Evolutionary conservation across 2,797 vertebrate genomes (phyloP), one percentile per base, ranked within the genome.

Genomic region (Myripristis jacobus): DNA sequence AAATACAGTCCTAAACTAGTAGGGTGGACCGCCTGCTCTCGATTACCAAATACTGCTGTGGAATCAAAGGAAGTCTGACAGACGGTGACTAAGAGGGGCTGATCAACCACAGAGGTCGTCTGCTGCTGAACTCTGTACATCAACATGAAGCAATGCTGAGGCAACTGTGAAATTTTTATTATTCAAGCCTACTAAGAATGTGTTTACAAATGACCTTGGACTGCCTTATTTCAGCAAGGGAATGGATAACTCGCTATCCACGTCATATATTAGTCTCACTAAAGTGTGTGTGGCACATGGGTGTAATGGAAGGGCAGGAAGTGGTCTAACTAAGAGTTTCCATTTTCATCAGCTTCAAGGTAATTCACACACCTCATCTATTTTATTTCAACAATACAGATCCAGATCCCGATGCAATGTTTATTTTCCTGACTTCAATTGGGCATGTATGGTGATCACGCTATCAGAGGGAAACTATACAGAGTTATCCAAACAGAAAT

Each of bases 41-140:
- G 10, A 19, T 34, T 36, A 69, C 9, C 68, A 74, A 79, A 79
- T 19, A 50, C 57, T 69, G 54, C 80, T 77, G 52, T 53, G 81
- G 67, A 66, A 77, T 70, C 47, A 80, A 64, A 89, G 85, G 91
- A 93, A 93, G 87, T 88, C 70, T 65, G 66, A 75, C 85, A 93
- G 90, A 91, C 90, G 70, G 83, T 89, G 90, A 92, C 85, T 92
- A 91, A 92, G 91, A 88, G 77, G 57, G 77, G 66, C 70, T 80
- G 80, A 88, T 81, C 83, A 79, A 83, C 66, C 63, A 59, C 67
- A 75, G 70, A 34, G 46, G 38, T 31, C 62, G 12, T 73, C 73
- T 66, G 71, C 44, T 48, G 53, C 47, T 57, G 47, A 77, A 80
- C 75, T 81, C 66, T 2, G 59, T 60, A 63, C 71, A 64, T 82